A percentile compares a stretch with the other conserved stretches of the same genome.
These are phyloP conservation scores for Tricholauxania praeusta DNA, from an alignment of 2,888 invertebrate species.

Conservation along the genomic window DNA sequence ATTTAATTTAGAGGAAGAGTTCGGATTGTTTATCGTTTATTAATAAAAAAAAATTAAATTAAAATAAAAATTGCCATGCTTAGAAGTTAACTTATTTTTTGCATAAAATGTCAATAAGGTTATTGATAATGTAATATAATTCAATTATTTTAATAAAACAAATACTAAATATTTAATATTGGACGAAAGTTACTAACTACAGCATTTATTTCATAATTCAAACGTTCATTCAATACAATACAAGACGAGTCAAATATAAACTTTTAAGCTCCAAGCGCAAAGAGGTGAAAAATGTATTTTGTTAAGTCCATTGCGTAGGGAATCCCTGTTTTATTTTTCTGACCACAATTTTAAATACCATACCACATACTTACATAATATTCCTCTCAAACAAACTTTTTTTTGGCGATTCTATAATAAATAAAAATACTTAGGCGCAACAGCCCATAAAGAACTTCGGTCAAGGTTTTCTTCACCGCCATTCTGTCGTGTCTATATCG, in stretches of 20 bases:
- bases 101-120: neutral
- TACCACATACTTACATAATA: too few relatives aligned
- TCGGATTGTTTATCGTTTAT: slow-evolving; percentile 43
- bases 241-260: neutral
- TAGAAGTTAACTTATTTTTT: slow-evolving; percentile 9
- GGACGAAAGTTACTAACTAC: slow-evolving; percentile 17
- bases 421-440: too few relatives aligned
- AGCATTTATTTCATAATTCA: neutral
- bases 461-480: too few relatives aligned
- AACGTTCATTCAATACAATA: neutral
- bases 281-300: neutral
- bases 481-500: too few relatives aligned
- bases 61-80: neutral
- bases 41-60: neutral
- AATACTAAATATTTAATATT: neutral
- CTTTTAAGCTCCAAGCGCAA: neutral
- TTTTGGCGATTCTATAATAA: too few relatives aligned
- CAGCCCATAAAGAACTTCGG: too few relatives aligned
- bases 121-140: neutral
- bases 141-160: slow-evolving; percentile 9
- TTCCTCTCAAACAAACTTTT: too few relatives aligned
- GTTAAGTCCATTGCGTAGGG: too few relatives aligned
- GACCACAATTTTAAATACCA: too few relatives aligned
- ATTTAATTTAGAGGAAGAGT: neutral
- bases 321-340: too few relatives aligned